phyloP scores from a whole-genome alignment of 2,113 vertebrate species.

The Salvator merianae region DNA sequence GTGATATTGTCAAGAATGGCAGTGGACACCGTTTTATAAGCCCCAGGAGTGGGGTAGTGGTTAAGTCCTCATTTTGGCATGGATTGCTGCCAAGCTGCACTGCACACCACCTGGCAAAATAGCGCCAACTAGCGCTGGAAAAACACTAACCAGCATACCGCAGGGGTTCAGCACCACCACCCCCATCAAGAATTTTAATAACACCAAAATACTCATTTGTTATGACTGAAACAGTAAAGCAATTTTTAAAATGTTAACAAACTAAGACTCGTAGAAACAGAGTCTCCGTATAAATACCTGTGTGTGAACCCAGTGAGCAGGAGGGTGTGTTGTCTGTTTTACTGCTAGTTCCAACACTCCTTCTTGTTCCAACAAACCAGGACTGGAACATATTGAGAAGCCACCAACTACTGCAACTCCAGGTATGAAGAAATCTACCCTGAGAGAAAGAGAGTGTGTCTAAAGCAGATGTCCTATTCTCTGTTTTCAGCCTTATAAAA shows the following conservation, averaged over 20 bases:
- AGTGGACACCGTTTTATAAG: neutral
- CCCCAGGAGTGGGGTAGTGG: too few relatives aligned
- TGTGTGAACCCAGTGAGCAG: slow-evolving; percentile 92
- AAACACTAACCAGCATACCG: too few relatives aligned
- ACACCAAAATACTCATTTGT: too few relatives aligned
- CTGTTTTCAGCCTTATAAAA: neutral
- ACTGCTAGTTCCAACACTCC: slow-evolving; percentile 89
- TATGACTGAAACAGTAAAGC: neutral
- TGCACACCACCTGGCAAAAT: neutral
- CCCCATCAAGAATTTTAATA: too few relatives aligned
- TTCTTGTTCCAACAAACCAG: slow-evolving; percentile 83
- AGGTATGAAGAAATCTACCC: slow-evolving; percentile 95
- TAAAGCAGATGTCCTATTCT: neutral
- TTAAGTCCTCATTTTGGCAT: neutral
- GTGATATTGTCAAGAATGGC: neutral
- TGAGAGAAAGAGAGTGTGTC: slow-evolving; percentile 57
- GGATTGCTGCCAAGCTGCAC: neutral
- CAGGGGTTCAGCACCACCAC: too few relatives aligned
- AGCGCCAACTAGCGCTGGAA: neutral
- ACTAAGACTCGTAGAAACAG: neutral
- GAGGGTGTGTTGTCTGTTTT: slow-evolving; percentile 86
- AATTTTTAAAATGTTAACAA: neutral
- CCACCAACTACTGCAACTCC: slow-evolving; percentile 89
- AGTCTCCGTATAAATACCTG: slow-evolving; percentile 71
- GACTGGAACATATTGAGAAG: slow-evolving; percentile 96